A percentile compares a stretch with the other conserved stretches of the same genome.
phyloP scores from a whole-genome alignment of 2,113 vertebrate species.

The Anhinga anhinga region DNA sequence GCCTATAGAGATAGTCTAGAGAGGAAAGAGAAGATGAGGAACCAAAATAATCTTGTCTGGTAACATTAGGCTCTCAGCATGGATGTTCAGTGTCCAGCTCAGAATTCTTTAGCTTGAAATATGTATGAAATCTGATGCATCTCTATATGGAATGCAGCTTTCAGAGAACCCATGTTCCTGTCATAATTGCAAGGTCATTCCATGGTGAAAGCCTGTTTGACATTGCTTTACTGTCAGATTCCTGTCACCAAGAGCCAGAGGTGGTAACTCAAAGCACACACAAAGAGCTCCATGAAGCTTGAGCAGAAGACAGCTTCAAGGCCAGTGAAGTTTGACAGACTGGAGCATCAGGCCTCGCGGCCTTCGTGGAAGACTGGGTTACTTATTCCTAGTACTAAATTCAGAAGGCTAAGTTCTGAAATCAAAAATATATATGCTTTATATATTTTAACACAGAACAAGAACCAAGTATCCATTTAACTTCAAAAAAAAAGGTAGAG shows the following conservation, averaged over 20 bases:
- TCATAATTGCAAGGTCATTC: not conserved
- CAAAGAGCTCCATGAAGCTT: not conserved
- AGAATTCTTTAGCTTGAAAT: not conserved
- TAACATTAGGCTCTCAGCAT: too few species aligned
- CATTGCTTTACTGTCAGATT: not conserved
- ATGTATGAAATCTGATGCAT: not conserved
- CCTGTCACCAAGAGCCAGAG: not conserved
- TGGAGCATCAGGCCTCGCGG: not conserved
- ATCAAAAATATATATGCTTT: not conserved
- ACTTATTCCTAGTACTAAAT: not conserved
- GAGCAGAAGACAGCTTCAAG: not conserved
- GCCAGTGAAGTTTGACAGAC: not conserved
- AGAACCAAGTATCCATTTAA: not conserved
- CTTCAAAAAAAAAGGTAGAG: not conserved
- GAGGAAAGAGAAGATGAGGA: not conserved
- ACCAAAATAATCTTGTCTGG: fast-evolving
- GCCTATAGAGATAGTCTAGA: not conserved
- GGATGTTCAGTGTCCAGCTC: not conserved
- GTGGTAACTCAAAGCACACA: not conserved
- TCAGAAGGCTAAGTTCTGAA: not conserved
- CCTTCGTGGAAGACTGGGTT: not conserved
- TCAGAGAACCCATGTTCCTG: not conserved
- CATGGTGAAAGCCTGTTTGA: not conserved
- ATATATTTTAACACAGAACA: not conserved
- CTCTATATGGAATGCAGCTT: not conserved